phyloP scores from a whole-genome alignment of 2,113 vertebrate genomes.

The Percina caprodes region DNA sequence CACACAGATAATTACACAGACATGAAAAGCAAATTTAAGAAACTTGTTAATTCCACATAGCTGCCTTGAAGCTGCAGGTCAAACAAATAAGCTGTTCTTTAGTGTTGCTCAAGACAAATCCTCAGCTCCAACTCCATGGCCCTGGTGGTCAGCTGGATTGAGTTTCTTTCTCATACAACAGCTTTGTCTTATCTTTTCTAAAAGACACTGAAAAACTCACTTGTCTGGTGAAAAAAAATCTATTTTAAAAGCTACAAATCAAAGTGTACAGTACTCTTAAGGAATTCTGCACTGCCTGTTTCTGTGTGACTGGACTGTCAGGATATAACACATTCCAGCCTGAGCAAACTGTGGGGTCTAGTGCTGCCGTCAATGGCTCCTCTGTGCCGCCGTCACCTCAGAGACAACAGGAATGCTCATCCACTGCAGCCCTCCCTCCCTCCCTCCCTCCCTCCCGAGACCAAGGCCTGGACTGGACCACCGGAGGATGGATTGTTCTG shows the following conservation, averaged over 20 bases:
- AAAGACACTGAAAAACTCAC: background rate
- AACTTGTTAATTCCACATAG: background rate
- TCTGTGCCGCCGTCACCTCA: constrained; percentile 80
- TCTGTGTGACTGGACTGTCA: constrained; percentile 42
- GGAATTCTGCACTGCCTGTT: constrained; percentile 27
- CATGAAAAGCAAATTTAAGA: background rate
- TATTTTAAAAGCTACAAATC: background rate
- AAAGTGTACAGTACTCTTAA: background rate
- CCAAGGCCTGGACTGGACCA: background rate
- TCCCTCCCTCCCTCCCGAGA: constrained; percentile 16
- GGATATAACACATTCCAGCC: constrained; percentile 70
- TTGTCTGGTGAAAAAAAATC: background rate
- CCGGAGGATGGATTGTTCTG: constrained; percentile 33
- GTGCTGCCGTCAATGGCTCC: constrained; percentile 65
- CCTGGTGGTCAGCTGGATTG: background rate
- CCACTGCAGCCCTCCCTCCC: constrained; percentile 29
- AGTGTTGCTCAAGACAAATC: background rate
- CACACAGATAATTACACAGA: background rate
- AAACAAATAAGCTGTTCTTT: background rate
- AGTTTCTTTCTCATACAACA: background rate
- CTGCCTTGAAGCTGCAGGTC: background rate
- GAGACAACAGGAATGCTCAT: constrained; percentile 77
- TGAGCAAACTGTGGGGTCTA: constrained; percentile 62
- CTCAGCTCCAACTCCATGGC: background rate
- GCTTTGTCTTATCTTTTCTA: background rate